A percentile compares a stretch with the other conserved stretches of the same genome.
Evolutionary conservation across 2,888 invertebrate genomes (phyloP).

Genomic region (Melinaea menophilus): DNA sequence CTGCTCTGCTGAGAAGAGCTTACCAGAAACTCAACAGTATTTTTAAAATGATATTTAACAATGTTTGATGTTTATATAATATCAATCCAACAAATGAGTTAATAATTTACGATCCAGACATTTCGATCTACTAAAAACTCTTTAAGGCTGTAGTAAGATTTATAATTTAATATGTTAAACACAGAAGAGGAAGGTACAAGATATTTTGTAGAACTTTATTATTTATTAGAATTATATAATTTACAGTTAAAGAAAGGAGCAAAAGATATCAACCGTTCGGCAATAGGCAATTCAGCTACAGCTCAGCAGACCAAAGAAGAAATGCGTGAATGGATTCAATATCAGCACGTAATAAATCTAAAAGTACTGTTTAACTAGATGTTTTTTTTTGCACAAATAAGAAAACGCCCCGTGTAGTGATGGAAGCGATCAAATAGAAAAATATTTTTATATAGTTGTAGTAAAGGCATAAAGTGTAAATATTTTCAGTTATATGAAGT

Average conservation of each 20-base stretch:
- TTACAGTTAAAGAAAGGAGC: slow-evolving; percentile 12
- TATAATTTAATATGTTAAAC: slow-evolving; percentile 29
- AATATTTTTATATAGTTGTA: no score
- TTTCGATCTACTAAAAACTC: no score
- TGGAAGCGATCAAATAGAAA: slow-evolving; percentile 42
- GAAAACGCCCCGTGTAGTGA: not conserved
- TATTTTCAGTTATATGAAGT: no score
- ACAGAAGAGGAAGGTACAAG: not conserved
- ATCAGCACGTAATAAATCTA: slow-evolving; percentile 38
- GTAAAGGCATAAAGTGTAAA: no score
- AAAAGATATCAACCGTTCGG: slow-evolving; percentile 1
- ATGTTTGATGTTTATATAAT: slow-evolving; percentile 33
- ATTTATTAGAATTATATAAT: no score
- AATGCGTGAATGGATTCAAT: slow-evolving; percentile 58
- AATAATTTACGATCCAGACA: not conserved
- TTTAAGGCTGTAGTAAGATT: not conserved
- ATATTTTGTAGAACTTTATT: not conserved
- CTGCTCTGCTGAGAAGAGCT: slow-evolving; percentile 4
- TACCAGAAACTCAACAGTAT: no score
- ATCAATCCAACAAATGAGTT: not conserved
- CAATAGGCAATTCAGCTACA: not conserved
- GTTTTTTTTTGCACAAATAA: not conserved
- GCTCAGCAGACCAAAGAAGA: slow-evolving; percentile 47
- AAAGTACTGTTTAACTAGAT: no score
- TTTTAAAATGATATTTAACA: no score